Base-by-base conservation (phyloP, 2,113 vertebrate species). In the Sapajus apella region DNA sequence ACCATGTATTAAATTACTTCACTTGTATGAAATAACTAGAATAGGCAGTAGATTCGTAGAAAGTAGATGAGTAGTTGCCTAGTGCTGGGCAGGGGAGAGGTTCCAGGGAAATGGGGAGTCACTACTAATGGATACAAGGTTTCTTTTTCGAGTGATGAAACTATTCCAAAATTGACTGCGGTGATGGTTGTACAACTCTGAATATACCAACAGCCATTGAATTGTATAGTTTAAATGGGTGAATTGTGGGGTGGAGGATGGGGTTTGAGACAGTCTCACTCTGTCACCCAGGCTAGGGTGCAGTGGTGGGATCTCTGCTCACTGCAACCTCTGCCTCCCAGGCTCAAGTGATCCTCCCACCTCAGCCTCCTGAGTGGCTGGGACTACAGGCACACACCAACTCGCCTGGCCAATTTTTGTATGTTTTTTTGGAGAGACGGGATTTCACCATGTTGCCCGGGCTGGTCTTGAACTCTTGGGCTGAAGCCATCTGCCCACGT, bases 1-100 rank as follows among this genome's bases (percentile, higher is more conserved):
- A 85, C 37, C 17, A 66, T 47, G 32, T 50, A 79, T 50, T 79
- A 68, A 66, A 47, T 80, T 30, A 86, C 66, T 94, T 20, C 35
- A 91, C 79, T 86, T 90, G 75, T 76, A 92, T 76, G 25, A 94
- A 96, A 89, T 92, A 92, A 84, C 55, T 79, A 89, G 25, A 55
- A 61, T 70, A 95, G 32, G 68, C 20, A 72, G 47, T 82, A 95
- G 35, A 89, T 56, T 64, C 77, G 37, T 75, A 76, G 12, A 90
- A 90, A 83, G 43, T 45, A 95, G 75, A 72, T 77, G n/a, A 73
- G n/a, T 83, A 50, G 58, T 82, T 77, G n/a, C 66, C 40, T 90
- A 43, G 56, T 25, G 16, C 30, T 55, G 6, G 18, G 23, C 32
- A 1, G 21, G 43, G 47, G 50, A 61, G 30, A 72, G 43, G 37